A percentile compares a stretch with the other conserved stretches of the same genome.
phyloP scores from a whole-genome alignment of 2,888 invertebrate species.

The Drosophila algonquin region DNA sequence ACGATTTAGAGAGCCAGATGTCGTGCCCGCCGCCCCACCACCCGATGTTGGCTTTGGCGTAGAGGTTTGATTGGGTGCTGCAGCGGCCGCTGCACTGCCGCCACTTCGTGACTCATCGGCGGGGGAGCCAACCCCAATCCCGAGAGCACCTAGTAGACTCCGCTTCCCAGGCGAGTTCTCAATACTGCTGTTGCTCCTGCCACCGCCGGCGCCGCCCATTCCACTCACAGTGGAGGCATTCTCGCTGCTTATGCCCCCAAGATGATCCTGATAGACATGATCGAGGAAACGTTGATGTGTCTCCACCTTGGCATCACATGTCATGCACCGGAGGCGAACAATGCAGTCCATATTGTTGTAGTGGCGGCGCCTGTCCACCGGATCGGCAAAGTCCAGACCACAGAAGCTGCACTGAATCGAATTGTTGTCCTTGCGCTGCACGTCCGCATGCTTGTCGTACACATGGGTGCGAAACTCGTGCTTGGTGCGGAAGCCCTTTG shows the following conservation, averaged over 20 bases:
- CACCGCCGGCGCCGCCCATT: conserved; percentile 16
- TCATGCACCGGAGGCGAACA: conserved; percentile 83
- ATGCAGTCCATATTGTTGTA: conserved; percentile 84
- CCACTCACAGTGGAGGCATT: conserved; percentile 56
- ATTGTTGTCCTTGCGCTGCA: conserved; percentile 82
- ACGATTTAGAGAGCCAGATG: conserved; percentile 38
- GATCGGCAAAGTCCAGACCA: conserved; percentile 82
- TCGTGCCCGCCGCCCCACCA: conserved; percentile 8
- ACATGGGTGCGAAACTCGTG: conserved; percentile 84
- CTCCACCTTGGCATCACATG: conserved; percentile 83
- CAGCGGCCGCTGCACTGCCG: conserved; percentile 39
- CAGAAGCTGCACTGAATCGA: conserved; percentile 83
- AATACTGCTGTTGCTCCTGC: conserved; percentile 38
- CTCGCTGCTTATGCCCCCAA: conserved; percentile 71
- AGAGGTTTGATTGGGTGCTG: conserved; percentile 42
- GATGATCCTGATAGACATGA: conserved; percentile 83
- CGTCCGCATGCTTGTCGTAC: conserved; percentile 83
- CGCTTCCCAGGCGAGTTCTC: conserved; percentile 75
- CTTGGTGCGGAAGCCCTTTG: conserved; percentile 83
- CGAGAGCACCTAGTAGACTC: conserved; percentile 56
- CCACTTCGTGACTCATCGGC: conserved; percentile 78
- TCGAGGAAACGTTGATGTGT: conserved; percentile 83
- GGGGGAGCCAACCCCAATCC: conserved; percentile 67
- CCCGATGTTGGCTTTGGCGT: conserved; percentile 55
- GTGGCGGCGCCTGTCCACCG: conserved; percentile 83